Evolutionary conservation across 2,113 vertebrate genomes (phyloP), one percentile per base, ranked within the genome.

Genomic region (Spea multiplicata): DNA sequence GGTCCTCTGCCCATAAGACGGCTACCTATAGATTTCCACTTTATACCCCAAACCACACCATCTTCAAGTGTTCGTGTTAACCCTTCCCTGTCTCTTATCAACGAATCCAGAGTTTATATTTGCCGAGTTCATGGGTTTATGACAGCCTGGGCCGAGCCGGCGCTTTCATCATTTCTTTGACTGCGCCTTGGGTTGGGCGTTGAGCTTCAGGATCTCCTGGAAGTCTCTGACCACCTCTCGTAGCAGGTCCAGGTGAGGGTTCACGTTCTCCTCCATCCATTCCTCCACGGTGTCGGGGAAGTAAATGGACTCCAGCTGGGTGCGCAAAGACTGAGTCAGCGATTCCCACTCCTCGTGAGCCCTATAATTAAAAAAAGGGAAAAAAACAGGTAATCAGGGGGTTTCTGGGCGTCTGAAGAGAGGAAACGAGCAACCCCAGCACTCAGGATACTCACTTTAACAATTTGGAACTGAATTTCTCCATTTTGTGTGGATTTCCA

Each of bases 221-320:
- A 87, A 87, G 61, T 93, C 92, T n/a, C 73, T 70, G 45, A 87
- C 85, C 74, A 92, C 78, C 12, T 78, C 71, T 16, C 88, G 80
- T 74, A 94, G 83, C 17, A 78, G 81, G 81, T 92, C 88, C 86
- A 93, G 81, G 83, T 90, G 70, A 8, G 84, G 82, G 73, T 89
- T 90, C 49, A 94, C 59, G 0, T 94, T 90, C 78, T 93, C 90
- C 49, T 93, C 92, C 87, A 94, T 81, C 93, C 93, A 94, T 64
- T 94, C 93, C 80, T 94, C 91, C 82, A 93, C 88, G 0, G 86
- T 85, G 85, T 94, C 91, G 0, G 90, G 84, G 86, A 88, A 92
- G 82, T 85, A 94, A 71, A 93, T 72, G 7, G 12, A 66, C 62
- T 89, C 88, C 88, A 94, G 80, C 13, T 86, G 86, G 3, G 53